Evolutionary conservation across 1,140 invertebrate species (phyloP).

Genomic region (Bradysia coprophila): DNA sequence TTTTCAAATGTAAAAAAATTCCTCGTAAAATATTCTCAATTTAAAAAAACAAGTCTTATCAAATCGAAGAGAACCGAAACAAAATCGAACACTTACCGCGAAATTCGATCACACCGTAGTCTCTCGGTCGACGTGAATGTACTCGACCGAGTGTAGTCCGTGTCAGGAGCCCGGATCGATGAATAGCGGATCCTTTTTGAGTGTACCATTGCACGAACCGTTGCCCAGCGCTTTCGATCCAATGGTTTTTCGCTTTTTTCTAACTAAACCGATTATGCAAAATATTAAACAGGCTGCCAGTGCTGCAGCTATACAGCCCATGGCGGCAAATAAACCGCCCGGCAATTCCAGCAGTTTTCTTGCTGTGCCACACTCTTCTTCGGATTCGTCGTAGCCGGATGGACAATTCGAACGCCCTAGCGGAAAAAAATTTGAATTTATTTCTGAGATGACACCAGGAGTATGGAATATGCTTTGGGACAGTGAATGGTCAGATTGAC

Average conservation of each 20-base stretch:
- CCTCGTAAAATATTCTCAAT: too few species aligned
- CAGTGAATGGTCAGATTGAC: too few species aligned
- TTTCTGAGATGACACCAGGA: too few species aligned
- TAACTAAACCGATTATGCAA: conserved; percentile 26
- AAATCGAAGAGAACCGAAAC: too few species aligned
- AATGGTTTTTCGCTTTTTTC: conserved; percentile 33
- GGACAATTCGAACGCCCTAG: conserved; percentile 47
- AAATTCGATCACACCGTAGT: conserved; percentile 73
- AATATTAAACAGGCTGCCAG: conserved; percentile 32
- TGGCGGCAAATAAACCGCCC: conserved; percentile 28
- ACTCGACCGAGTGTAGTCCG: conserved; percentile 69
- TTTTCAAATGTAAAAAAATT: too few species aligned
- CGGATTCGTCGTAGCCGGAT: conserved; percentile 64
- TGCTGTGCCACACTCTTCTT: conserved; percentile 45
- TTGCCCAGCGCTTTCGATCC: conserved; percentile 22
- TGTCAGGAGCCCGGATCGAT: conserved; percentile 56
- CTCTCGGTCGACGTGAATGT: conserved; percentile 73
- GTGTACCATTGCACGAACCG: conserved; percentile 26
- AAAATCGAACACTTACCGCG: too few species aligned
- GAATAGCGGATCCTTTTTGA: conserved; percentile 32
- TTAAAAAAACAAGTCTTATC: too few species aligned
- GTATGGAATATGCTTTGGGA: too few species aligned
- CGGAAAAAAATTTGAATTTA: too few species aligned
- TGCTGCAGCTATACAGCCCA: conserved; percentile 32
- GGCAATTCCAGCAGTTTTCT: conserved; percentile 26